Evolutionary conservation across 2,888 invertebrate genomes (phyloP), one percentile per base, ranked within the genome.

Genomic region (Hirtodrosophila cameraria): DNA sequence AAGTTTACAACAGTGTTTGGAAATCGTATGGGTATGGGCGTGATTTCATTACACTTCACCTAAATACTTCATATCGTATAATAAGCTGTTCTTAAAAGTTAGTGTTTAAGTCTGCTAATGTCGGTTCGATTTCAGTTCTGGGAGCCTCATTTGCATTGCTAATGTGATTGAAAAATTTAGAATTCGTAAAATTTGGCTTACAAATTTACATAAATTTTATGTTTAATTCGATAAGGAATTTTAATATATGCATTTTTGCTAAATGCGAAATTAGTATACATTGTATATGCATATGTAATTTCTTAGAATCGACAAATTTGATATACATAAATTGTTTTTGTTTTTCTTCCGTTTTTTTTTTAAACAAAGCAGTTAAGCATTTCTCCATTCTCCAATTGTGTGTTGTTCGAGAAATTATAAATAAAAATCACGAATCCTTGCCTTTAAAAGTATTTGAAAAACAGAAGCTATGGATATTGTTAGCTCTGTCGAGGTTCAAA

Each of bases 131-230:
- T 49, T 66, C 39, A 55, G 55, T 65, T 70, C 61, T 57, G 30
- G 35, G 33, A 46, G 15, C 5, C n/a, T 8, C 23, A 70, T 71
- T 71, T 43, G 73, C 57, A 71, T 58, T 71, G 70, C 68, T 46
- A 71, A 71, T 71, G 41, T 58, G 61, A 43, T 62, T 66, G 33
- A 46, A 53, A 55, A 61, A 59, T 55, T 48, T 28, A 15, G 41
- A 45, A 67, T 64, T 69, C 35, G 46, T 23, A 38, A 35, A 52
- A 49, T 45, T 60, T 61, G 42, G 20, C 15, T 25, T 42, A 46
- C 48, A 58, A 43, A 54, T 7, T 30, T 33, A 38, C 74, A 73
- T 73, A 64, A 72, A 73, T 72, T 73, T 57, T 23, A 15, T 45
- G 12, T 61, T 61, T 33, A 49, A 46, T 45, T 12, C 48, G 39